A percentile compares a stretch with the other conserved stretches of the same genome.
Conservation (phyloP, 2,113 vertebrate genomes). For the Myocastor coypus region DNA sequence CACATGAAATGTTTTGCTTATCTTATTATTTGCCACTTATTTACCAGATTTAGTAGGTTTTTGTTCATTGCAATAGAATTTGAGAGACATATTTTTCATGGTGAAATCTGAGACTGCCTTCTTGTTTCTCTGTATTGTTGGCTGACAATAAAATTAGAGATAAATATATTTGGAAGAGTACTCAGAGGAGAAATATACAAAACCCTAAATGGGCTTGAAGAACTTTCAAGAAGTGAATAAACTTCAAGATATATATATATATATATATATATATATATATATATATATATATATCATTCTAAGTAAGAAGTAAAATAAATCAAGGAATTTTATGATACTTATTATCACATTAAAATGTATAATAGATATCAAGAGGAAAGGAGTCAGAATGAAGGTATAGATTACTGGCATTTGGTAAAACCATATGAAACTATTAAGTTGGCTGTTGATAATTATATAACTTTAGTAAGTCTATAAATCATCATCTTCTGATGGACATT, state of each 20-base stretch:
- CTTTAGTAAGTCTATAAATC: not conserved
- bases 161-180: not conserved
- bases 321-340: not conserved
- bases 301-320: constrained; percentile 8
- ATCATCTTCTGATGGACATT: not conserved
- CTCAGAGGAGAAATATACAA: not conserved
- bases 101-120: not conserved
- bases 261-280: too few relatives aligned
- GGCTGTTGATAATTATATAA: not conserved
- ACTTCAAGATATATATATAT: too few relatives aligned
- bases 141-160: not conserved
- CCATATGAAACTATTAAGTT: not conserved
- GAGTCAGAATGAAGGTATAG: not conserved
- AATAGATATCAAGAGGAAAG: not conserved
- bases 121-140: not conserved
- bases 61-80: not conserved
- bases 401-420: not conserved
- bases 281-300: not conserved
- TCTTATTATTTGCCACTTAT: not conserved
- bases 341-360: not conserved
- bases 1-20: too few relatives aligned
- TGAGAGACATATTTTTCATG: not conserved
- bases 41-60: not conserved
- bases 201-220: not conserved
- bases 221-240: not conserved